A percentile compares a stretch with the other conserved stretches of the same genome.
phyloP scores from a whole-genome alignment of 30 jellyfish, hydroid and myxozoan species.

The Nemopilema nomurai region DNA sequence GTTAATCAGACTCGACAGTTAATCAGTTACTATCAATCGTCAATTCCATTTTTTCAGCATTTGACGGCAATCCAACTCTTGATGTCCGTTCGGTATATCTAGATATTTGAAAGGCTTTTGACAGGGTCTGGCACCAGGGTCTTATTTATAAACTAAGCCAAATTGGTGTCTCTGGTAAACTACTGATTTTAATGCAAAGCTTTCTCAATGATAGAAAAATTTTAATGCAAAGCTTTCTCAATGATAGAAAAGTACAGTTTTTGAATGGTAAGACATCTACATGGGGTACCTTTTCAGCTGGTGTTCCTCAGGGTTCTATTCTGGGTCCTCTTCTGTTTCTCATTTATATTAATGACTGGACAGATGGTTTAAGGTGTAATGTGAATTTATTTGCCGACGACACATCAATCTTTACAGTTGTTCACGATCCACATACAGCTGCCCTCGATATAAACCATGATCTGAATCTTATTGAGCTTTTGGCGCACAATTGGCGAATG shows the following conservation, averaged over 20 bases:
- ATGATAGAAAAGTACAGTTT: constrained; percentile 16
- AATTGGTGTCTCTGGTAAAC: constrained; percentile 33
- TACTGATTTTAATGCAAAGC: constrained; percentile 5
- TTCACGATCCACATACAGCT: constrained; percentile 55
- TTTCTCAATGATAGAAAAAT: constrained; percentile 26
- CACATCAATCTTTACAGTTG: constrained; percentile 51
- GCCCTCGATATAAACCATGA: constrained; percentile 54
- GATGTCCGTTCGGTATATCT: constrained; percentile 57
- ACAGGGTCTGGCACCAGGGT: constrained; percentile 71
- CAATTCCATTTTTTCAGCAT: constrained; percentile 42
- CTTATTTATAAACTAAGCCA: constrained; percentile 15
- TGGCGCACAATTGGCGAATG: constrained; percentile 68
- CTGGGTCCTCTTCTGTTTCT: constrained; percentile 39
- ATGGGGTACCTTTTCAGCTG: constrained; percentile 45
- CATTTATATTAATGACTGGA: constrained; percentile 33
- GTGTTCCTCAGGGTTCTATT: constrained; percentile 54
- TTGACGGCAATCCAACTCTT: constrained; percentile 59
- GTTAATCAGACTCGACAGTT: constrained; percentile 39
- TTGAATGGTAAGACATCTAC: constrained; percentile 30
- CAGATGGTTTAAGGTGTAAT: constrained; percentile 51
- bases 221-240: constrained; percentile 35
- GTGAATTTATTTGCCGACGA: constrained; percentile 51
- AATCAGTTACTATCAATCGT: constrained; percentile 43
- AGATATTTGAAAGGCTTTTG: constrained; percentile 66
- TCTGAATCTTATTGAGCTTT: constrained; percentile 33